phyloP scores from a whole-genome alignment of 2,113 vertebrate genomes.

The Aphyosemion australe region DNA sequence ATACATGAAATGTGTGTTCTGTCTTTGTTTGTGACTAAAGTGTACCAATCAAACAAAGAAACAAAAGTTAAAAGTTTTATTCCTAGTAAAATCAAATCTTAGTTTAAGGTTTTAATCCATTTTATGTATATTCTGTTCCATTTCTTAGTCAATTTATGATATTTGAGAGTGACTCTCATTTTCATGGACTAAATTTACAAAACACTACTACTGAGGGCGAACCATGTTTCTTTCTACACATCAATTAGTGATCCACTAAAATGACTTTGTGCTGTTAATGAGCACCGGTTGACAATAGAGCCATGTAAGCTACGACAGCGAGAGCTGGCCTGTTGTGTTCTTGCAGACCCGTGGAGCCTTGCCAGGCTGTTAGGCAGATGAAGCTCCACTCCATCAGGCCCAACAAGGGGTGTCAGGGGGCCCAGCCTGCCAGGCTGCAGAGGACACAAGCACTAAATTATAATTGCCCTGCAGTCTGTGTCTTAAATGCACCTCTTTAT shows the following conservation, averaged over 20 bases:
- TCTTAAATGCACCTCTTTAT: conserved; percentile 45
- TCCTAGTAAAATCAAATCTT: conserved; percentile 4
- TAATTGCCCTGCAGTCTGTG: conserved; percentile 65
- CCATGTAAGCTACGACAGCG: conserved; percentile 58
- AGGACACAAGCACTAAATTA: conserved; percentile 47
- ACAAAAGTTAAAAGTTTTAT: too few species aligned
- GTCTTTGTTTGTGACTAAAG: too few species aligned
- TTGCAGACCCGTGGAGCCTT: conserved; percentile 65
- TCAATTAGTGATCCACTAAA: conserved; percentile 53
- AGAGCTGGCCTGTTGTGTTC: conserved; percentile 65
- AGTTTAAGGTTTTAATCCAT: conserved; percentile 22
- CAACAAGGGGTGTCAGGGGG: conserved; percentile 70
- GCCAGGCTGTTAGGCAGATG: conserved; percentile 84
- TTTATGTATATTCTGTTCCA: neutral
- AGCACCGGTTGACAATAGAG: conserved; percentile 69
- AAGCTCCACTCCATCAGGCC: conserved; percentile 82
- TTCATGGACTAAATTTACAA: conserved; percentile 53
- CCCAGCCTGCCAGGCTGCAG: conserved; percentile 40
- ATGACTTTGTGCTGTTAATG: conserved; percentile 72
- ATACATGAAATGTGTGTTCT: too few species aligned
- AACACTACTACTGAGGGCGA: conserved; percentile 26
- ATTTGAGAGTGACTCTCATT: conserved; percentile 37
- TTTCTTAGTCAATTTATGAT: conserved; percentile 19
- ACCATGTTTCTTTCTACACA: conserved; percentile 51
- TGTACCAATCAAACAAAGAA: too few species aligned